Conservation (phyloP, 2,113 vertebrate species). For the Amblyornis subalaris region DNA sequence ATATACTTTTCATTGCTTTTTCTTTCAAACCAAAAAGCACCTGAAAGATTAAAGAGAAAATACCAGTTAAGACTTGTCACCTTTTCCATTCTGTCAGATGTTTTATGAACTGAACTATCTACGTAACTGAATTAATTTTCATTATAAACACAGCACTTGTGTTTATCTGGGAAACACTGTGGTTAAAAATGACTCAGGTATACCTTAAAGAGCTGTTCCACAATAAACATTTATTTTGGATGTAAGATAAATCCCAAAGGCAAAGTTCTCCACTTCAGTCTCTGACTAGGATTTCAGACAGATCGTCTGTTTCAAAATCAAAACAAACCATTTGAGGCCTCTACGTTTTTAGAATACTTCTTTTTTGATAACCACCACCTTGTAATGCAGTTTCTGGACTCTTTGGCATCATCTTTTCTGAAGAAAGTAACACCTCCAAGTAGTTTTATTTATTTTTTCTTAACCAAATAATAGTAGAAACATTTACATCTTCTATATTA, state of each 20-base stretch:
- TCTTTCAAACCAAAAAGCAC: neutral
- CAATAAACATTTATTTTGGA: neutral
- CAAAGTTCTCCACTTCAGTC: neutral
- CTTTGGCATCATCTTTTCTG: neutral
- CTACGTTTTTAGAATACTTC: neutral
- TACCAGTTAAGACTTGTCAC: conserved; percentile 43
- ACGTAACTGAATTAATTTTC: conserved; percentile 10
- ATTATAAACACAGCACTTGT: conserved; percentile 28
- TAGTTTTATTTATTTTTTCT: neutral
- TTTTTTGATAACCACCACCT: neutral
- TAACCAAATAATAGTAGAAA: neutral
- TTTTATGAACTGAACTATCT: conserved; percentile 12
- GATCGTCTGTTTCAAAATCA: neutral
- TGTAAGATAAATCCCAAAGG: neutral
- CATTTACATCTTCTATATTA: neutral
- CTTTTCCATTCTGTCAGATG: conserved; percentile 39
- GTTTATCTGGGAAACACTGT: conserved; percentile 35
- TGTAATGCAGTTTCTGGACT: neutral
- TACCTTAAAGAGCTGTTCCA: neutral
- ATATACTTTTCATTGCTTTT: neutral
- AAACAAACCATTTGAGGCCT: neutral
- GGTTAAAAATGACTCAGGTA: conserved; percentile 31
- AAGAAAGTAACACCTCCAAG: neutral
- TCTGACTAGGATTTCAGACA: conserved; percentile 10
- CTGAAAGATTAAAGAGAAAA: neutral